Evolutionary conservation across 2,888 invertebrate species (phyloP), one percentile per base, ranked within the genome.

Genomic region (Tiliacea aurago): DNA sequence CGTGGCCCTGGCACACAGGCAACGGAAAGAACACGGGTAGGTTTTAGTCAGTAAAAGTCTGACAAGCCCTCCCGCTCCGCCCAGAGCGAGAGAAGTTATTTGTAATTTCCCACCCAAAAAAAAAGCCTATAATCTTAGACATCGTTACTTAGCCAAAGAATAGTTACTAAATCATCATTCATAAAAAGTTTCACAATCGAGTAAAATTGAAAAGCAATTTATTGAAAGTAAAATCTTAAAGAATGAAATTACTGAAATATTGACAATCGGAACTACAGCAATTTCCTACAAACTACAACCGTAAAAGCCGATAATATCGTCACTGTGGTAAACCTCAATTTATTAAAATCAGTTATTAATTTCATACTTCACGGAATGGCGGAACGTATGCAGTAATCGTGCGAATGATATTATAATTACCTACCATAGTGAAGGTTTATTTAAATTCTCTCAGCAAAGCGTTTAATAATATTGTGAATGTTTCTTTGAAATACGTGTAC

Each of bases 351-450:
- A 13, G 55, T 45, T 23, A 73, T 51, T 61, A 61, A 77, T 80
- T 77, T 73, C 49, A 65, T 37, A 73, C 55, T 80, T 73, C 65
- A 73, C 73, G 11, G 47, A 28, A 28, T 28, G 13, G 33, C 4
- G 6, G 18, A 59, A 65, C 59, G 59, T 59, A 11, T 49, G 28
- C 73, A 65, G 33, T 80, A 63, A 76, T 49, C 47, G 61, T 61
- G 64, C 18, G 33, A 61, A 65, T 43, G 28, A 28, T 73, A 37
- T 77, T 73, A 61, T 80, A 73, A 80, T 73, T 56, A 65, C 73
- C 5, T 13, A 23, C 37, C 6, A 15, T 45, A 28, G 45, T 80
- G 1, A 53, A 59, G 64, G 18, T 71, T 49, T 64, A 37, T 71
- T 59, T 59, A 49, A 71, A 64, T 28, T 72, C 23, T 61, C 15